Evolutionary conservation across 2,113 vertebrate genomes (phyloP).

Genomic region (Hylia prasina): DNA sequence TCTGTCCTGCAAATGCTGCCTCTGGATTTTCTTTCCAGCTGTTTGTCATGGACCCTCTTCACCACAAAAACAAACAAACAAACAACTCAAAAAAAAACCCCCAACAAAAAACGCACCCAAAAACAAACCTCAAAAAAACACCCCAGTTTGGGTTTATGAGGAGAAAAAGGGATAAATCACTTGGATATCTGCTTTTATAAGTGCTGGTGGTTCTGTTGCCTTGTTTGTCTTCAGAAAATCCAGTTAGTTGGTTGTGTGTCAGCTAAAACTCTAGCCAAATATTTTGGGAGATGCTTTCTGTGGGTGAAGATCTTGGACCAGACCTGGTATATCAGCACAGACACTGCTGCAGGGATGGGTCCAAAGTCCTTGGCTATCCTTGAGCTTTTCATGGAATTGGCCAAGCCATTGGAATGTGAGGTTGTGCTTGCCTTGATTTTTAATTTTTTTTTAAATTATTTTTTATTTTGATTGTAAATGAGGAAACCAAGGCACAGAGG

Average conservation of each 20-base stretch:
- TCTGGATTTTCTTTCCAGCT: not conserved
- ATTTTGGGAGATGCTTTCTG: not conserved
- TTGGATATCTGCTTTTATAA: not conserved
- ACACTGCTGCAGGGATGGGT: rapidly evolving
- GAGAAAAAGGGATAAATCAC: not conserved
- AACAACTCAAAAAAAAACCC: not conserved
- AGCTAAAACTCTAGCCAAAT: not conserved
- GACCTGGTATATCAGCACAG: not conserved
- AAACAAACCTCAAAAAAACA: not conserved
- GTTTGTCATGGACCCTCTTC: not conserved
- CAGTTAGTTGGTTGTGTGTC: not conserved
- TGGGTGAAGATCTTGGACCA: not conserved
- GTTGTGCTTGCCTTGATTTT: not conserved
- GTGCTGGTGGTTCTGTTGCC: rapidly evolving
- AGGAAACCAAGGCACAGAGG: not conserved
- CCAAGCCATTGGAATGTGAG: not conserved
- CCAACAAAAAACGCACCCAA: too few species aligned
- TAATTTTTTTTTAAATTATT: rapidly evolving
- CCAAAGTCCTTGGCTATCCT: not conserved
- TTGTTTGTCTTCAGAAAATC: not conserved
- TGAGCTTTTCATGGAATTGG: not conserved
- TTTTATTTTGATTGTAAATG: too few species aligned
- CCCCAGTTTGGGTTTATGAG: not conserved
- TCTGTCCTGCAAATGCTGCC: not conserved
- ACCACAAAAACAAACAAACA: not conserved